phyloP scores from a whole-genome alignment of 1,140 invertebrate species.

The Cydia pomonella region DNA sequence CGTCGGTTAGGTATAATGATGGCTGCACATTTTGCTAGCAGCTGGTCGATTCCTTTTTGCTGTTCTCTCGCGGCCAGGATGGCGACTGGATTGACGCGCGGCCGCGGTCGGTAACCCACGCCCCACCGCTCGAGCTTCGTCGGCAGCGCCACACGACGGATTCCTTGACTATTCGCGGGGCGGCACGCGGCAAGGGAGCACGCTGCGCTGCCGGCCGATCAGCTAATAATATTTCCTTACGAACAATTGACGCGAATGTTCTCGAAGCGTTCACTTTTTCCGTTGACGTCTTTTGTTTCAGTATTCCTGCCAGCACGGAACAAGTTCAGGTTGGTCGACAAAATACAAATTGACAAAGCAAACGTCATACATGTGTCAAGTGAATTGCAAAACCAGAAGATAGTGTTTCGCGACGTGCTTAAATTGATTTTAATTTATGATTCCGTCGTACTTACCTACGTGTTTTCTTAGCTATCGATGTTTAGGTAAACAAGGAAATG shows the following conservation, averaged over 20 bases:
- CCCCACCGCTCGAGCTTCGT: slow-evolving; percentile 47
- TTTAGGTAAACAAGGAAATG: background rate
- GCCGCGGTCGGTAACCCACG: slow-evolving; percentile 44
- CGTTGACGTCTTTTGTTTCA: slow-evolving; percentile 32
- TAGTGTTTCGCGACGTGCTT: slow-evolving; percentile 1
- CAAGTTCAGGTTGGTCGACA: slow-evolving; percentile 15
- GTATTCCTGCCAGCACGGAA: slow-evolving; percentile 18
- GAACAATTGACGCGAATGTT: slow-evolving; percentile 11
- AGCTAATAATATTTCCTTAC: background rate
- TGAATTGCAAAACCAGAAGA: slow-evolving; percentile 18
- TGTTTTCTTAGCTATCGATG: background rate
- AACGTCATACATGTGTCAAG: slow-evolving; percentile 25
- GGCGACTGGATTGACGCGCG: slow-evolving; percentile 36
- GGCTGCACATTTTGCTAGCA: slow-evolving; percentile 35
- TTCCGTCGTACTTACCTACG: background rate
- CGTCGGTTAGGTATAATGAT: slow-evolving; percentile 22
- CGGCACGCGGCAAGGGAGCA: slow-evolving; percentile 31
- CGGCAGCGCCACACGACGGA: slow-evolving; percentile 34
- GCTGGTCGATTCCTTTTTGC: slow-evolving; percentile 50
- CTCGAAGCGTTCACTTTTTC: slow-evolving; percentile 29
- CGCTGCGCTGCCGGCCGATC: slow-evolving; percentile 14
- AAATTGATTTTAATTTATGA: background rate
- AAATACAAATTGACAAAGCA: slow-evolving; percentile 6
- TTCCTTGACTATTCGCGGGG: slow-evolving; percentile 49
- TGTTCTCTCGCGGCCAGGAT: slow-evolving; percentile 44